phyloP scores from a whole-genome alignment of 2,888 invertebrate genomes.

The Augochlorella aurata region DNA sequence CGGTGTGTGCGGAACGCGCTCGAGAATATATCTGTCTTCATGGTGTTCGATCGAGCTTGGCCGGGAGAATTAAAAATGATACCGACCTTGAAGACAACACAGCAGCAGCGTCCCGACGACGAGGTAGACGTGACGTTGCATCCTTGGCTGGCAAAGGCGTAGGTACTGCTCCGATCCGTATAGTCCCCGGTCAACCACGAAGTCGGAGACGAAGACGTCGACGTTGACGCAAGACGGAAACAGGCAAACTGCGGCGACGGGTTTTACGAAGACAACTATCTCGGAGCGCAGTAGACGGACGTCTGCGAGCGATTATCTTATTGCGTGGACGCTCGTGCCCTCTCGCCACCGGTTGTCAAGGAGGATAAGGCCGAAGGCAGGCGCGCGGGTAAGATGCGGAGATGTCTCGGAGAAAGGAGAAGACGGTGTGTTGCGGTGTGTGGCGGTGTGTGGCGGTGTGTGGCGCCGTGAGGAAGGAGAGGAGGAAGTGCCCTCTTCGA shows the following conservation, averaged over 20 bases:
- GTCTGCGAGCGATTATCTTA: conserved; percentile 53
- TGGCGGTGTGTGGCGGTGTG: background rate
- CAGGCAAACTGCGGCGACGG: background rate
- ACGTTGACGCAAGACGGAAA: background rate
- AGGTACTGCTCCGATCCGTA: conserved; percentile 25
- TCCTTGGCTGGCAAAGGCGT: conserved; percentile 62
- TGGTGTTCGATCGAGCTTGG: background rate
- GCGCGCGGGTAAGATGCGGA: background rate
- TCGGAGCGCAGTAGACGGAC: conserved; percentile 38
- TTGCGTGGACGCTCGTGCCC: conserved; percentile 41
- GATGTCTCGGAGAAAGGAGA: conserved; percentile 3
- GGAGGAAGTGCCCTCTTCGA: conserved; percentile 78
- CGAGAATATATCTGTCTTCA: background rate
- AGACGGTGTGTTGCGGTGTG: background rate
- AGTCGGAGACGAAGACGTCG: background rate
- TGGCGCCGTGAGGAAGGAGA: conserved; percentile 60
- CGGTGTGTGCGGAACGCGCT: conserved; percentile 12
- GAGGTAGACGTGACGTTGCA: conserved; percentile 75
- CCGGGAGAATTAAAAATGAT: conserved; percentile 38
- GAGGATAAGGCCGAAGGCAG: conserved; percentile 35
- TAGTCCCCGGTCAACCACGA: background rate
- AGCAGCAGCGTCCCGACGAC: conserved; percentile 74
- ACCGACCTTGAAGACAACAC: conserved; percentile 78
- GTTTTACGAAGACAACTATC: conserved; percentile 42
- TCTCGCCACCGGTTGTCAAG: conserved; percentile 47